phyloP scores from a whole-genome alignment of 2,888 invertebrate species.

The Drosophila austrosaltans region DNA sequence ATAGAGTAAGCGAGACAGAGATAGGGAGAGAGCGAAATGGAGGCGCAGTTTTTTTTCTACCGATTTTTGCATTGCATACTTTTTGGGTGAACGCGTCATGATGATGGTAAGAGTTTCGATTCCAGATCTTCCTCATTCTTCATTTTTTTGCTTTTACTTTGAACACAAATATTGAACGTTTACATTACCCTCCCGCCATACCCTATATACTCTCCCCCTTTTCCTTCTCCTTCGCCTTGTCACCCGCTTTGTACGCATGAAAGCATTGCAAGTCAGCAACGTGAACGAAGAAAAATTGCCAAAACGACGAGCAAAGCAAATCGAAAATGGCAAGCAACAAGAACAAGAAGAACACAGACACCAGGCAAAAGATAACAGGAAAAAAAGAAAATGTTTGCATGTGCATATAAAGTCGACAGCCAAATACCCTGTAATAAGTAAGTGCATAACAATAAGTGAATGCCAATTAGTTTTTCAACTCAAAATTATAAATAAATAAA shows the following conservation, averaged over 20 bases:
- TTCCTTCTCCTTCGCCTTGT: neutral
- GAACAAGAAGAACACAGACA: slow-evolving; percentile 31
- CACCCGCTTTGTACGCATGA: slow-evolving; percentile 63
- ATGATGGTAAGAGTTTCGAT: slow-evolving; percentile 32
- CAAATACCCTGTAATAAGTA: neutral
- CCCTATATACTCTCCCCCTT: no score
- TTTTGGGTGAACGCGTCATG: slow-evolving; percentile 73
- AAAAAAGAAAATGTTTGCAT: slow-evolving; percentile 19
- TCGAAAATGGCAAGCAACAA: slow-evolving; percentile 39
- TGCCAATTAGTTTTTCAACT: no score
- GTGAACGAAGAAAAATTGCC: slow-evolving; percentile 74
- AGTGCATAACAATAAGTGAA: no score
- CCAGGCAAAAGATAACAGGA: slow-evolving; percentile 29
- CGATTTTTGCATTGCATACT: slow-evolving; percentile 75
- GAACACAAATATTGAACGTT: slow-evolving; percentile 74
- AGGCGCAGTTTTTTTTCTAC: slow-evolving; percentile 54
- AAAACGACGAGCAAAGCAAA: slow-evolving; percentile 50
- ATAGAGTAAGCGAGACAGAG: slow-evolving; percentile 34
- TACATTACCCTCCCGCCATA: slow-evolving; percentile 45
- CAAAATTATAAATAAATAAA: no score
- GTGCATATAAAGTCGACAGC: neutral
- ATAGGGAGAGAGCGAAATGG: slow-evolving; percentile 1
- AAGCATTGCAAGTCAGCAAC: slow-evolving; percentile 75
- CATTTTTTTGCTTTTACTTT: slow-evolving; percentile 48
- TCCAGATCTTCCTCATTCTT: slow-evolving; percentile 2